Evolutionary conservation across 1,140 invertebrate genomes (phyloP), one percentile per base, ranked within the genome.

Genomic region (Philopotamus ludificatus): DNA sequence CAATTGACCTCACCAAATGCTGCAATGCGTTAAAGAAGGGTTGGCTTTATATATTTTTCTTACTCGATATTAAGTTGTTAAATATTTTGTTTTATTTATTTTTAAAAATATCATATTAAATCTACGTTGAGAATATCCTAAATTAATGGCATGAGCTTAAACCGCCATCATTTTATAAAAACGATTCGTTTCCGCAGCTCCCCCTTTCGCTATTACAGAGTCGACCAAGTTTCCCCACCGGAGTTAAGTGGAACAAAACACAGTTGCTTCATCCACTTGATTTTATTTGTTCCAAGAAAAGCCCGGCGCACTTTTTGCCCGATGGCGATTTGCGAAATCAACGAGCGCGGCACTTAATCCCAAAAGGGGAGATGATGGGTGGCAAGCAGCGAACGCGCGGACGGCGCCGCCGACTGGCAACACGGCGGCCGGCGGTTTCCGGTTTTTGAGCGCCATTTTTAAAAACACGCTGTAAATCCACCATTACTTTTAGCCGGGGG

Each of bases 281-380:
- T 34, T 34, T 34, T 34, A 34, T 34, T 34, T 34, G 28, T 12
- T 4, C 28, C 28, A 34, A 34, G 12, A 12, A 34, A 34, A 34
- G 28, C 28, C 12, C 12, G 12, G 34, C 28, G 54, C 54, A 28
- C 34, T 57, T 57, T 39, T 39, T 39, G 28, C 21, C 34, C 23
- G 10, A 22, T 25, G 54, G 26, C 42, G 54, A 57, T 57, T 57
- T 57, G 54, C 42, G 54, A 57, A 42, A 41, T 18, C 22, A 20
- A 20, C 15, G 54, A 28, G 28, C 28, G 28, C 12, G 28, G 28
- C 28, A 34, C 28, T 34, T 34, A 34, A 34, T 34, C 28, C 12
- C 28, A 34, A 4, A 4, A 12, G 12, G 12, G 28, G 28, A 34
- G 28, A 4, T 12, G 28, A 34, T 7, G 12, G 28, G n/a, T n/a